Percentiles rank a stretch among this genome's conserved stretches.
Evolutionary conservation across 2,113 vertebrate species (phyloP).

Genomic region (Caranx melampygus): DNA sequence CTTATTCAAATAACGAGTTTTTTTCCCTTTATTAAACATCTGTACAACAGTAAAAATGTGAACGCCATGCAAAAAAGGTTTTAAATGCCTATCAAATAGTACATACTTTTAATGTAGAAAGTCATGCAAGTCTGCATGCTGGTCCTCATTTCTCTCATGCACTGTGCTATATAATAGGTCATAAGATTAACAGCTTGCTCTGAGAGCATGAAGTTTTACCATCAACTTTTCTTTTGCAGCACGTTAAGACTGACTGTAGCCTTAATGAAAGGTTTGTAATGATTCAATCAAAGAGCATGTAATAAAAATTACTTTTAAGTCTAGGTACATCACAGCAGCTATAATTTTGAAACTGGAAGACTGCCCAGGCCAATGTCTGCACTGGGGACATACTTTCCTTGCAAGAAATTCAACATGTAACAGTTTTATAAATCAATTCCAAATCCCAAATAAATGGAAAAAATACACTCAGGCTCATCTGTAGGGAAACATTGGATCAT

Average conservation of each 20-base stretch:
- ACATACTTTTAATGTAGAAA: not conserved
- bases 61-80: not conserved
- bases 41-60: not conserved
- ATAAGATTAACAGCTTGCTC: conserved; percentile 9
- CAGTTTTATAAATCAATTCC: conserved; percentile 4
- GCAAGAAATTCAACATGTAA: not conserved
- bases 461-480: not conserved
- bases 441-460: not conserved
- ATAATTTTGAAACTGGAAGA: not conserved
- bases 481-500: not conserved
- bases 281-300: conserved; percentile 2
- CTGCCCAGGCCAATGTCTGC: not conserved
- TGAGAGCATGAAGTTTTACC: not conserved
- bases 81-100: conserved; percentile 13
- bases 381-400: not conserved
- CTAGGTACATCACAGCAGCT: not conserved
- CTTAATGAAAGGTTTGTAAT: conserved; percentile 9
- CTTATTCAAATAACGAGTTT: not conserved
- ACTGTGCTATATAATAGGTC: not conserved
- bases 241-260: not conserved
- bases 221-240: conserved; percentile 1
- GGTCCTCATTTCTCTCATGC: not conserved
- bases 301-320: conserved; percentile 12
- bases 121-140: not conserved
- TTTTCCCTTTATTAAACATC: not conserved